phyloP scores from a whole-genome alignment of 2,113 vertebrate species.

The Silurus meridionalis region DNA sequence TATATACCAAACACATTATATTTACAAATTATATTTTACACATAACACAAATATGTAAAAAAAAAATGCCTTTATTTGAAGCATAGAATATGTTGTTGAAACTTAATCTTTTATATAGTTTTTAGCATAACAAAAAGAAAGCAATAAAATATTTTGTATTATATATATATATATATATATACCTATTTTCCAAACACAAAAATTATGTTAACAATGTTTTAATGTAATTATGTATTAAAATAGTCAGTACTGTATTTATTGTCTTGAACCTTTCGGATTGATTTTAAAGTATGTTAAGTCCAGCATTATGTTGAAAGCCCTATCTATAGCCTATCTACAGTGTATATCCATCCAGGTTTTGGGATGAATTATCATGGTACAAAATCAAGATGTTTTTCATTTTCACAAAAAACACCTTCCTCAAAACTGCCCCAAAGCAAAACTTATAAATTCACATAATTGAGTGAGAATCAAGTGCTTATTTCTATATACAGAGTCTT shows the following conservation, averaged over 20 bases:
- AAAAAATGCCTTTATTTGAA: too few species aligned
- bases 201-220: too few species aligned
- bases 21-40: too few species aligned
- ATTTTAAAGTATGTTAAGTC: neutral
- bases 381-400: neutral
- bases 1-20: too few species aligned
- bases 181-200: too few species aligned
- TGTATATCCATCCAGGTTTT: neutral
- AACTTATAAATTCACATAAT: neutral
- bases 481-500: neutral
- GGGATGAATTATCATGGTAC: neutral
- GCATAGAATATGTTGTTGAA: too few species aligned
- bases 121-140: neutral
- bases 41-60: too few species aligned
- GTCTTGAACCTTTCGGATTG: neutral
- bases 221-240: too few species aligned
- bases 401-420: neutral
- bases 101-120: neutral
- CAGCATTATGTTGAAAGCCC: neutral
- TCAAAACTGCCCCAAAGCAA: neutral
- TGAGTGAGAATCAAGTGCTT: neutral
- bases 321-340: neutral
- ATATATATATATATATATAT: too few species aligned
- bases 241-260: too few species aligned
- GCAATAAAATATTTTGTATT: neutral